Conservation (phyloP, 2,113 vertebrate species). For the Romanogobio albipinnatus region DNA sequence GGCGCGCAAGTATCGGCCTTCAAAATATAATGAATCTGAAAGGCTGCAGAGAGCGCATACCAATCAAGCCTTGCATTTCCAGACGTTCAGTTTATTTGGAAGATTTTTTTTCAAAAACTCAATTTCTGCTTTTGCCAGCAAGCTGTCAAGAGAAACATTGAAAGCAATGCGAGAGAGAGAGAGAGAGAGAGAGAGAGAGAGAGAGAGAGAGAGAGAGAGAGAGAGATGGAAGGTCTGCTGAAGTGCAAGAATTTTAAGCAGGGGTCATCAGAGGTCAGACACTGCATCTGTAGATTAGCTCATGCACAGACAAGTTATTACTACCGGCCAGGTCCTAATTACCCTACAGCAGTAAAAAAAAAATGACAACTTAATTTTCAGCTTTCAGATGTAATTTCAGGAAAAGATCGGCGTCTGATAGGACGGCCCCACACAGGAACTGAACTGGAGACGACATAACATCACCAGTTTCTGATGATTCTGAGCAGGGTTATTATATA, state of each 20-base stretch:
- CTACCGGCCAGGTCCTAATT: slow-evolving; percentile 57
- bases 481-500: too few relatives aligned
- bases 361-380: slow-evolving; percentile 56
- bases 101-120: neutral
- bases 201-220: neutral
- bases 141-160: neutral
- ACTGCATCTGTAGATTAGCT: slow-evolving; percentile 52
- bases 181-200: neutral
- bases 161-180: neutral
- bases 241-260: neutral
- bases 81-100: slow-evolving; percentile 29
- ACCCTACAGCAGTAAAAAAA: slow-evolving; percentile 52
- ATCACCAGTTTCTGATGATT: neutral
- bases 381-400: slow-evolving; percentile 52
- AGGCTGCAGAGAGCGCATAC: slow-evolving; percentile 53
- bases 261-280: slow-evolving; percentile 57
- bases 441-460: slow-evolving; percentile 4
- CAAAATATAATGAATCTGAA: slow-evolving; percentile 55
- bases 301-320: slow-evolving; percentile 35
- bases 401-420: neutral
- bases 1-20: slow-evolving; percentile 71
- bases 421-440: neutral
- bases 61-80: slow-evolving; percentile 50
- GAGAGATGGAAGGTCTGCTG: neutral
- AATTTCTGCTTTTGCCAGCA: neutral